Conservation (phyloP, 2,113 vertebrate species). For the Phrynosoma platyrhinos region DNA sequence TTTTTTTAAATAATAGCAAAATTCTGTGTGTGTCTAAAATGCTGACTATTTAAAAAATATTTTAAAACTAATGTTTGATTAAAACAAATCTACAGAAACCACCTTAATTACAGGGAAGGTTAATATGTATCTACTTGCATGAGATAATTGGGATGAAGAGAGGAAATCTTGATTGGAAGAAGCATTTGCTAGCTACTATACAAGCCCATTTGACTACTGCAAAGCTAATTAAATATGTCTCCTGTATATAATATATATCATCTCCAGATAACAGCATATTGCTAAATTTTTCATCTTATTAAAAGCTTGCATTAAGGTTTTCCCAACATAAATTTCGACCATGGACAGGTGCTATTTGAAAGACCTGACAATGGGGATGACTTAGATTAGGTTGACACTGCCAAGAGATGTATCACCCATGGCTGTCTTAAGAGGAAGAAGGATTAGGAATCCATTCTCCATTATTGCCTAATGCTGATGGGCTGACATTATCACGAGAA, state of each 20-base stretch:
- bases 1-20: background rate
- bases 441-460: slow-evolving; percentile 78
- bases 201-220: slow-evolving; percentile 77
- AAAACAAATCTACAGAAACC: slow-evolving; percentile 50
- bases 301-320: slow-evolving; percentile 86
- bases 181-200: slow-evolving; percentile 67
- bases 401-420: slow-evolving; percentile 80
- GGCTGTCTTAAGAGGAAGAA: slow-evolving; percentile 78
- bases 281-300: slow-evolving; percentile 87
- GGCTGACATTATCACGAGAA: slow-evolving; percentile 71
- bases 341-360: slow-evolving; percentile 83
- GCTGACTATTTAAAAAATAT: background rate
- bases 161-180: slow-evolving; percentile 52
- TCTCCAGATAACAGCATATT: slow-evolving; percentile 81
- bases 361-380: slow-evolving; percentile 80
- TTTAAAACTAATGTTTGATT: slow-evolving; percentile 61
- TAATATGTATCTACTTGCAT: slow-evolving; percentile 70
- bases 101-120: slow-evolving; percentile 65
- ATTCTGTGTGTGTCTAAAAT: slow-evolving; percentile 19
- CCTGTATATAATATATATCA: slow-evolving; percentile 87
- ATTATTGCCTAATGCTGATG: slow-evolving; percentile 76
- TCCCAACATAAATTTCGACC: slow-evolving; percentile 84
- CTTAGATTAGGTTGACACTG: slow-evolving; percentile 82
- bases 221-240: slow-evolving; percentile 86
- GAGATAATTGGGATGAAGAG: slow-evolving; percentile 66